Percentiles rank a stretch among this genome's conserved stretches.
These are phyloP conservation scores for Enteromius trimaculatus DNA, from an alignment of 2,797 vertebrate species.

Conservation along the genomic window DNA sequence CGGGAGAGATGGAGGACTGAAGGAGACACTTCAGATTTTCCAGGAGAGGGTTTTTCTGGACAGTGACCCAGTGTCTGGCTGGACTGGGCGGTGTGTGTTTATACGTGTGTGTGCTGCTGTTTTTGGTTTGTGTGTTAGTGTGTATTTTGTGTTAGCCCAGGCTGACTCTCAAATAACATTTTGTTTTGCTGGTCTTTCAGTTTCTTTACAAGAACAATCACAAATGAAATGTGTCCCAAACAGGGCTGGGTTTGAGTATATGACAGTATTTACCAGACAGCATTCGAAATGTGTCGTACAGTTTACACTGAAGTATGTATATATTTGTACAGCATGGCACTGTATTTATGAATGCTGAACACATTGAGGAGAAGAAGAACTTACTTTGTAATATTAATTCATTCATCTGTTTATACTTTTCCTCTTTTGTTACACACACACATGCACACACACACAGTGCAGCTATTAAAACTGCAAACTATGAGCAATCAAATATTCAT, in stretches of 20 bases:
- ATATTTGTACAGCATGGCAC: background rate
- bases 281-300: background rate
- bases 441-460: background rate
- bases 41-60: constrained; percentile 22
- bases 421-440: too few species aligned
- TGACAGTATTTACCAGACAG: background rate
- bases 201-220: background rate
- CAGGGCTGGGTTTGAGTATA: background rate
- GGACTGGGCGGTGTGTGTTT: constrained; percentile 9
- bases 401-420: background rate
- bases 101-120: constrained; percentile 1
- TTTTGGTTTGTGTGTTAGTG: background rate
- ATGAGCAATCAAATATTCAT: background rate
- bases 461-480: background rate
- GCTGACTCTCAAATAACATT: constrained; percentile 38
- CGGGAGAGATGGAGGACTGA: constrained; percentile 3
- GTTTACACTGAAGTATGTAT: background rate
- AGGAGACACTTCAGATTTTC: constrained; percentile 45
- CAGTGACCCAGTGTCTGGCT: background rate
- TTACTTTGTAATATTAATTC: background rate
- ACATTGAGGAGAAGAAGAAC: background rate
- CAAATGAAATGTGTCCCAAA: background rate
- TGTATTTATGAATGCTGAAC: background rate
- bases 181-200: constrained; percentile 2
- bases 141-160: constrained; percentile 18